phyloP scores from a whole-genome alignment of 2,888 invertebrate genomes.

The Germaria angustata region DNA sequence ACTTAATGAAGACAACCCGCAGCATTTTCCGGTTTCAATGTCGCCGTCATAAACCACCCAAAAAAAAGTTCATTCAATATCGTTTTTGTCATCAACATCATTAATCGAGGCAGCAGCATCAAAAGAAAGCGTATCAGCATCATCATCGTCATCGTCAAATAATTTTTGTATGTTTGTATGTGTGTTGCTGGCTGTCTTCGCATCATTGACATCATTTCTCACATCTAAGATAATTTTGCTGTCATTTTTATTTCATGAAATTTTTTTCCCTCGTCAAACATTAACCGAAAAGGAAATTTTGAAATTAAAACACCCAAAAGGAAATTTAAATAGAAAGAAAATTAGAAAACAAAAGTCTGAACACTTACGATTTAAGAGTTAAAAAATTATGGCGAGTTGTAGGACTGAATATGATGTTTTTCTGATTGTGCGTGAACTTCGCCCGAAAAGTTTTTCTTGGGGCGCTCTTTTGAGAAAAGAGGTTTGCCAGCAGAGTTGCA shows the following conservation, averaged over 20 bases:
- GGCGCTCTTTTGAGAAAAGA: too few relatives aligned
- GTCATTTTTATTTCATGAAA: constrained; percentile 55
- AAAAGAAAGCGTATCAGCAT: constrained; percentile 13
- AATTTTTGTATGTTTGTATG: constrained; percentile 48
- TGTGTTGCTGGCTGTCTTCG: constrained; percentile 53
- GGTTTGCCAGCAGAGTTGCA: too few relatives aligned
- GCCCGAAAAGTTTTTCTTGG: too few relatives aligned
- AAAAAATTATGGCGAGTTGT: too few relatives aligned
- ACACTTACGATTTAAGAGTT: too few relatives aligned
- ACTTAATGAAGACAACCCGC: constrained; percentile 72
- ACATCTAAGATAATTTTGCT: constrained; percentile 66
- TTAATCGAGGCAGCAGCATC: constrained; percentile 70
- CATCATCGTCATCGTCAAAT: constrained; percentile 3
- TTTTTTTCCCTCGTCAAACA: constrained; percentile 39
- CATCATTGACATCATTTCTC: constrained; percentile 67
- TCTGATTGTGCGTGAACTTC: too few relatives aligned
- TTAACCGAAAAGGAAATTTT: not conserved
- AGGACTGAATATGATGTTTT: too few relatives aligned
- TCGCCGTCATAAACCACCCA: constrained; percentile 22
- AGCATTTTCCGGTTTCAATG: constrained; percentile 72
- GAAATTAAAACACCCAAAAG: constrained; percentile 1
- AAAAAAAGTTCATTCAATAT: constrained; percentile 25
- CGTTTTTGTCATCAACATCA: constrained; percentile 33
- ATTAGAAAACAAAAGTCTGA: not conserved
- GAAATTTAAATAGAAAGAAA: not conserved